These are phyloP conservation scores for Sorex araneus DNA, from an alignment of 2,113 vertebrate genomes.

Conservation along the genomic window DNA sequence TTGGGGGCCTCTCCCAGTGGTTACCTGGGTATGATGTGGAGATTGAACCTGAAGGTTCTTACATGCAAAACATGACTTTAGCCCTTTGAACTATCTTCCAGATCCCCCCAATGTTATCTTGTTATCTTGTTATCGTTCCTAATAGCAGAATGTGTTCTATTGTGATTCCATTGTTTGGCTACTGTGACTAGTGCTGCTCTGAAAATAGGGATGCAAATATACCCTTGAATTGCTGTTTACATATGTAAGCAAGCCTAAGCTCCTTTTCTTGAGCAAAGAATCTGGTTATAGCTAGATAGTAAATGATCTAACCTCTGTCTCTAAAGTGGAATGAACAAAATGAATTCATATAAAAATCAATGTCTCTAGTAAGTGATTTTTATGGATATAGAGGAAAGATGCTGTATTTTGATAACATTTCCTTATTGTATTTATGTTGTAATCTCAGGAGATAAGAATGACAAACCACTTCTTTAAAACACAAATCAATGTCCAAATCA, in stretches of 20 bases:
- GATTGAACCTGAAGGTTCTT: no score
- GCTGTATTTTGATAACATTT: slow-evolving; percentile 90
- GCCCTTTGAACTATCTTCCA: no score
- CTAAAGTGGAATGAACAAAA: not conserved
- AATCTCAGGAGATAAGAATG: slow-evolving; percentile 86
- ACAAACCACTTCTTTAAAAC: slow-evolving; percentile 85
- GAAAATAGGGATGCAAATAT: not conserved
- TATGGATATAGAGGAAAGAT: slow-evolving; percentile 88
- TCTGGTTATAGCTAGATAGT: not conserved
- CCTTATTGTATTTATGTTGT: slow-evolving; percentile 87
- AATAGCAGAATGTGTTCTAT: no score
- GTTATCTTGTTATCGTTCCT: no score
- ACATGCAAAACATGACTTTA: no score
- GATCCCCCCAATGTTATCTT: no score
- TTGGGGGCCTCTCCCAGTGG: no score
- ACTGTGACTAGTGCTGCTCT: no score
- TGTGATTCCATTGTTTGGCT: no score
- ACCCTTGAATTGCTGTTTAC: no score
- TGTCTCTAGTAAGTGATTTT: slow-evolving; percentile 87
- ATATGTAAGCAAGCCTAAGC: not conserved
- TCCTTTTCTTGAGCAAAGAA: not conserved
- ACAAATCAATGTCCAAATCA: not conserved
- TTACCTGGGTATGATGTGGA: no score
- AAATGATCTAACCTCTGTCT: not conserved
- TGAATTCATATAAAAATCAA: not conserved